Conservation (phyloP, 2,888 invertebrate species). For the Thymelicus acteon region DNA sequence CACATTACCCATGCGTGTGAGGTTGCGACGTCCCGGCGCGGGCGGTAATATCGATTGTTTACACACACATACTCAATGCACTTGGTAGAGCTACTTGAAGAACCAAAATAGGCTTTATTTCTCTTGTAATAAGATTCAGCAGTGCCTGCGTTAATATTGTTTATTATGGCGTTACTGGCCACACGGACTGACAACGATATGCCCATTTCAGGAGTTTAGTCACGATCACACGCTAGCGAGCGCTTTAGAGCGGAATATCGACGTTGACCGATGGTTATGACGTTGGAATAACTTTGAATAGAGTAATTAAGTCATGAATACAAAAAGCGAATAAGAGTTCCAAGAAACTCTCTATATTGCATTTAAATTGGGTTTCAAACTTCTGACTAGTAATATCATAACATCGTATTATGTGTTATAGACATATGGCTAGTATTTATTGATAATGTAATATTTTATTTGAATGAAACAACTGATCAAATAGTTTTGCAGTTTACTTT, state of each 20-base stretch:
- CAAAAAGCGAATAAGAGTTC: conserved; percentile 64
- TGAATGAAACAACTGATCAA: background rate
- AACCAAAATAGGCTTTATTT: conserved; percentile 52
- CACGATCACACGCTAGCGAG: conserved; percentile 72
- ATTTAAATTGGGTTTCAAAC: background rate
- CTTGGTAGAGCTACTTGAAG: conserved; percentile 45
- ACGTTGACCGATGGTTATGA: conserved; percentile 79
- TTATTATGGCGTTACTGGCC: conserved; percentile 40
- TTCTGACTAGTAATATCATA: too few species aligned
- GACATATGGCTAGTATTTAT: background rate
- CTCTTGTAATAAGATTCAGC: conserved; percentile 52
- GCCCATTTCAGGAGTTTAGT: conserved; percentile 77
- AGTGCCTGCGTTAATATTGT: conserved; percentile 8
- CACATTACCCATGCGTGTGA: conserved; percentile 76
- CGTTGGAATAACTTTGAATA: conserved; percentile 82
- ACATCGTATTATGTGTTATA: background rate
- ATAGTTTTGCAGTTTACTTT: background rate
- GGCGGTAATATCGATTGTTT: conserved; percentile 75
- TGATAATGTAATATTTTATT: background rate
- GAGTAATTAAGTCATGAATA: conserved; percentile 78
- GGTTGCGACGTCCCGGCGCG: conserved; percentile 62
- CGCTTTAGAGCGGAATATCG: conserved; percentile 73
- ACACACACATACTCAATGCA: conserved; percentile 55
- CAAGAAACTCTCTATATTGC: conserved; percentile 52
- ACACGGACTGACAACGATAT: conserved; percentile 62